These are phyloP conservation scores for Salmo trutta DNA, from an alignment of 2,797 vertebrate species.

Conservation along the genomic window DNA sequence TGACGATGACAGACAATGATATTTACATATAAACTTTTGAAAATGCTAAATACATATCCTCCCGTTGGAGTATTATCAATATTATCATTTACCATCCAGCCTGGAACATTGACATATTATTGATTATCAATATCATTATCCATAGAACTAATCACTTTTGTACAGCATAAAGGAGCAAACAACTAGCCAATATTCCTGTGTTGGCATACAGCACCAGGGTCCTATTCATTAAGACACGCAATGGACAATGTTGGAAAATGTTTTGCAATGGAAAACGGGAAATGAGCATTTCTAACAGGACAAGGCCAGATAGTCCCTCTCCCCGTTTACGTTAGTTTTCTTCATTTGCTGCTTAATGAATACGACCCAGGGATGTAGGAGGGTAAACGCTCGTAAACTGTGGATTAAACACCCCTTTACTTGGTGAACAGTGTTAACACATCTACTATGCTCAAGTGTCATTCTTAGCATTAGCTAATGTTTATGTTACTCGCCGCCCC, in stretches of 20 bases:
- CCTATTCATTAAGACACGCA: neutral
- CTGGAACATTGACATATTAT: conserved; percentile 80
- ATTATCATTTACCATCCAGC: conserved; percentile 74
- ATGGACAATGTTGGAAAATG: neutral
- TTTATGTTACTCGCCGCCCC: neutral
- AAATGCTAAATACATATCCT: conserved; percentile 79
- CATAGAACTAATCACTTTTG: conserved; percentile 77
- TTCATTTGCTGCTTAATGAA: neutral
- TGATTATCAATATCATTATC: conserved; percentile 77
- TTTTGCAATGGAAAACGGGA: neutral
- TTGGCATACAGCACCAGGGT: conserved; percentile 26
- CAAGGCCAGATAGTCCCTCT: neutral
- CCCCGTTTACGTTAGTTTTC: neutral
- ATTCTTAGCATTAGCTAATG: neutral
- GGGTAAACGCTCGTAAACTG: neutral
- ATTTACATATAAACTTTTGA: conserved; percentile 83
- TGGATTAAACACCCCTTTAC: neutral
- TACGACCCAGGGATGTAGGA: neutral
- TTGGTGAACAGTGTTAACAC: neutral
- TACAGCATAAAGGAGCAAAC: conserved; percentile 76
- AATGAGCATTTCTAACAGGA: neutral
- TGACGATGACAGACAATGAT: conserved; percentile 66
- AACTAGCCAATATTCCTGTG: conserved; percentile 45
- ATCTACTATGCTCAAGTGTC: neutral
- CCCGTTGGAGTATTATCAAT: conserved; percentile 50